These are phyloP conservation scores for Phyllotreta striolata DNA, from an alignment of 2,888 invertebrate species.

Conservation along the genomic window DNA sequence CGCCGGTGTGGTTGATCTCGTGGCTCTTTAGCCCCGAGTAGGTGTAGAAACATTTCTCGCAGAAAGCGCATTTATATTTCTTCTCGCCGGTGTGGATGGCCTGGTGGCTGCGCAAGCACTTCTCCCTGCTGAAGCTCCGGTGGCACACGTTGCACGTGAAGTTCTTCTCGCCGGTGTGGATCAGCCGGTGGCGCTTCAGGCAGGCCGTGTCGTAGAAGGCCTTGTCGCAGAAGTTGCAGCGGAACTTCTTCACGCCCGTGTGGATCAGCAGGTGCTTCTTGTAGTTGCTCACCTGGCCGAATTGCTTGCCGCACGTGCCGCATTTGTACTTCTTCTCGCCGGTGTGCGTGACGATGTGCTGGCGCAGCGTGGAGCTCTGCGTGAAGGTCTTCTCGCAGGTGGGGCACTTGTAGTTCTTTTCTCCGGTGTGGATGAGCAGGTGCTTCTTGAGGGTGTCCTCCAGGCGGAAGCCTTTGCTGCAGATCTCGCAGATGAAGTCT, in stretches of 20 bases:
- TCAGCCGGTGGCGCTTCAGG: constrained; percentile 5
- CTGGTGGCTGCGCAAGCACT: constrained; percentile 8
- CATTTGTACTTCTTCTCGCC: constrained; percentile 12
- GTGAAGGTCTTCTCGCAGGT: constrained; percentile 13
- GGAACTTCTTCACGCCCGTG: constrained; percentile 10
- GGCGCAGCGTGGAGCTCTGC: constrained; percentile 6
- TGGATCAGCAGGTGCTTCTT: constrained; percentile 12
- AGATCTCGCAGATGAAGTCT: constrained; percentile 7
- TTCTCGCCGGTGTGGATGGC: constrained; percentile 16
- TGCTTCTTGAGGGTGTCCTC: constrained; percentile 12
- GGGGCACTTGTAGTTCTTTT: constrained; percentile 15
- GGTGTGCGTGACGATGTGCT: constrained; percentile 11
- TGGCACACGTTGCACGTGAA: constrained; percentile 11
- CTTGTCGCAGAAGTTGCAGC: constrained; percentile 13
- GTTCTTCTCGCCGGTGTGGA: constrained; percentile 11
- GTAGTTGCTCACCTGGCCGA: constrained; percentile 11
- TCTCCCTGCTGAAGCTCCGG: constrained; percentile 11
- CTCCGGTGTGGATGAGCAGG: constrained; percentile 10
- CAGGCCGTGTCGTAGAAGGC: constrained; percentile 12
- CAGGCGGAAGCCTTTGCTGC: constrained; percentile 10
- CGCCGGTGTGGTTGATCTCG: constrained; percentile 13
- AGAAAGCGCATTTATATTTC: constrained; percentile 10
- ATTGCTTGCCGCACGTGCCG: neutral
- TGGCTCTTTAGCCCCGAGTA: constrained; percentile 12
- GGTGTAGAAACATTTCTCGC: constrained; percentile 8